Conservation (phyloP, 2,888 invertebrate genomes). For the Diaprepes abbreviatus region DNA sequence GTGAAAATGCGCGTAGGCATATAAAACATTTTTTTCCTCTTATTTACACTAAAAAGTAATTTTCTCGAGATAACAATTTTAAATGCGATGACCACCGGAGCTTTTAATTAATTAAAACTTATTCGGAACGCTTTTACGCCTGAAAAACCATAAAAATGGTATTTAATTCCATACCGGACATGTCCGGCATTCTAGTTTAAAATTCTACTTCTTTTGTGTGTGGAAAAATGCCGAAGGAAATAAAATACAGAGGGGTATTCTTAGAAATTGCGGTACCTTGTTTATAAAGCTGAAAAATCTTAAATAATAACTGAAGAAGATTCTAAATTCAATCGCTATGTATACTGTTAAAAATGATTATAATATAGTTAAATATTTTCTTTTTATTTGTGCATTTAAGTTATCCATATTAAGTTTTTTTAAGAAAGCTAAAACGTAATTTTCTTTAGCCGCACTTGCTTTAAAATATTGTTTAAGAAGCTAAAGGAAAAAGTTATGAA, state of each 20-base stretch:
- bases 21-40: conserved; percentile 10
- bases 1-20: conserved; percentile 5
- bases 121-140: conserved; percentile 39
- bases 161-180: conserved; percentile 34
- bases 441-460: too few relatives aligned
- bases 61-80: conserved; percentile 29
- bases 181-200: conserved; percentile 34
- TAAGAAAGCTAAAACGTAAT: too few relatives aligned
- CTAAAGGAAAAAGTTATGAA: too few relatives aligned
- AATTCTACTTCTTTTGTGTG: conserved; percentile 25
- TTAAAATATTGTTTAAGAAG: too few relatives aligned
- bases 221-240: conserved; percentile 16
- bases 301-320: too few relatives aligned
- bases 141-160: conserved; percentile 38
- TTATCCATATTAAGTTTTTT: too few relatives aligned
- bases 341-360: too few relatives aligned
- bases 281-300: too few relatives aligned
- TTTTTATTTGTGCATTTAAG: too few relatives aligned
- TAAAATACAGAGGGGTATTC: conserved; percentile 1
- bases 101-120: conserved; percentile 39
- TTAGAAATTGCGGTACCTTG: too few relatives aligned
- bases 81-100: conserved; percentile 35
- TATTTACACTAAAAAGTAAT: conserved; percentile 24
- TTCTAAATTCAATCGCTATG: too few relatives aligned
- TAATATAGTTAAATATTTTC: too few relatives aligned